Percentiles rank a stretch among this genome's conserved stretches.
phyloP scores from a whole-genome alignment of 2,888 invertebrate genomes.

The Girardia tigrina region DNA sequence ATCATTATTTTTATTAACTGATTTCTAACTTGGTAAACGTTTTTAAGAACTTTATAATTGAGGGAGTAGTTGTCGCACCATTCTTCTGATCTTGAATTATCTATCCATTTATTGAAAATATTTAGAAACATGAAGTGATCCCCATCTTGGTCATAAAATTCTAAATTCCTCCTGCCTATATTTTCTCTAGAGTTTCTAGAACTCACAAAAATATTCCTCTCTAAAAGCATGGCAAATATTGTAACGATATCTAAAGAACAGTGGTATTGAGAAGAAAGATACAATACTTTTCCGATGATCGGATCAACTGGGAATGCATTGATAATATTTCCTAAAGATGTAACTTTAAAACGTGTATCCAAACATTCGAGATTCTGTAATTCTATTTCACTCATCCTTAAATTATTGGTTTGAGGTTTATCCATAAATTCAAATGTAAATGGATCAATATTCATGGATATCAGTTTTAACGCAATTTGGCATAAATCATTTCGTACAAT shows the following conservation, averaged over 20 bases:
- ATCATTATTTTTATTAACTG: too few species aligned
- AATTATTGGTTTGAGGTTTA: not conserved
- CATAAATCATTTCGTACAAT: conserved; percentile 44
- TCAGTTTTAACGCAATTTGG: conserved; percentile 43
- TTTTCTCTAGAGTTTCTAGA: not conserved
- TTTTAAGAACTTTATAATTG: too few species aligned
- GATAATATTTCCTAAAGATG: not conserved
- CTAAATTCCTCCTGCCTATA: not conserved
- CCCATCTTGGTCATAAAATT: not conserved
- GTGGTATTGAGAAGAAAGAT: not conserved
- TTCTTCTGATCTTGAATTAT: not conserved
- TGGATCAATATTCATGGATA: conserved; percentile 42
- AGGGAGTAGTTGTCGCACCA: not conserved
- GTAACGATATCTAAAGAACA: not conserved
- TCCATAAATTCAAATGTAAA: not conserved
- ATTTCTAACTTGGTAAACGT: too few species aligned
- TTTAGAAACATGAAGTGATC: not conserved
- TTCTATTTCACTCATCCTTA: not conserved
- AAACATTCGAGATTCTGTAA: not conserved
- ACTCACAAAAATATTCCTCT: not conserved
- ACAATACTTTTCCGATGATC: not conserved
- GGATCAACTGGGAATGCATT: not conserved
- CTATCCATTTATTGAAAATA: not conserved
- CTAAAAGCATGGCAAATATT: not conserved
- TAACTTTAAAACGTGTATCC: not conserved